Base-by-base conservation (phyloP, 37 sponge, comb jelly and placozoan genomes). In the Oscarella lobularis region DNA sequence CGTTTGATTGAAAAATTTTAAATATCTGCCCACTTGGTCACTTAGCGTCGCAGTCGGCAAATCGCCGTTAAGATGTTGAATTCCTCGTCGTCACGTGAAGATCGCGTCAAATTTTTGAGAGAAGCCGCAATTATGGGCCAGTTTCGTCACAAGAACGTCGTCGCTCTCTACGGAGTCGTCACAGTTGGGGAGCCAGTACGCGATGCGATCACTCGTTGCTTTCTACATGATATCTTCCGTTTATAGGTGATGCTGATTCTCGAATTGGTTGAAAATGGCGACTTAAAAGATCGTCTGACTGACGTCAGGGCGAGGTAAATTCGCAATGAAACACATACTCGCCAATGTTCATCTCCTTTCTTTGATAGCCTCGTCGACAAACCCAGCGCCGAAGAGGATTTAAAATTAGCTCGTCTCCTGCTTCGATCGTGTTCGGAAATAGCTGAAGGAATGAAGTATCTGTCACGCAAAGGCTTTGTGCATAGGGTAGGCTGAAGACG, bases 81-180 rank as follows among this genome's bases (percentile, higher is more conserved):
- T n/a, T n/a, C n/a, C n/a, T n/a, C n/a, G n/a, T n/a, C n/a, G n/a
- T n/a, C n/a, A n/a, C n/a, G n/a, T 68, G 71, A 68, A 29, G 71
- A 4, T 5, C 29, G 31, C 5, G 31, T 29, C 6, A 5, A 5
- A 30, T 68, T 68, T 4, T 68, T 68, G 31, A 32, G 31, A 5
- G 71, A 68, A 68, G 71, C 71, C 29, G 71, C 71, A 14, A 29
- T 68, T 5, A 68, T 68, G 71, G 71, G 71, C 6, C 71, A 68
- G 31, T 68, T 68, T 35, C 29, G 33, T 5, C 71, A 68, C 31
- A 68, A 29, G 29, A 68, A 68, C 33, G 71, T 68, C 6, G 71
- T 68, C 6, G 31, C 5, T 4, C 71, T 68, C 4, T 5, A 29
- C 35, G 71, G 71, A 30, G 71, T 68, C 33, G 71, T 68, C 6